phyloP scores from a whole-genome alignment of 2,888 invertebrate genomes.

The Nezara viridula region DNA sequence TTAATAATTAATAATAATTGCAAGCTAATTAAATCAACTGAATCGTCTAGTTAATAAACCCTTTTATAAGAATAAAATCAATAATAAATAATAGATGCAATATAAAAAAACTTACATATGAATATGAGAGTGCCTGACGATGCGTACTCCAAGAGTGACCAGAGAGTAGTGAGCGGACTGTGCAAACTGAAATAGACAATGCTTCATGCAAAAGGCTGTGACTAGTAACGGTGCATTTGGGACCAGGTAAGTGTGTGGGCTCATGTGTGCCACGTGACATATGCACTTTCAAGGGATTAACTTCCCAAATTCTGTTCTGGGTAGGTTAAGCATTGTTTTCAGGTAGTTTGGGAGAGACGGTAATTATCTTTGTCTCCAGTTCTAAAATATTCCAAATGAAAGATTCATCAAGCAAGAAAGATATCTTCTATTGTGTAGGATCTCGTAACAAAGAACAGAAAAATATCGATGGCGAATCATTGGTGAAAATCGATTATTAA shows the following conservation, averaged over 20 bases:
- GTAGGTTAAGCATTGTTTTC: not conserved
- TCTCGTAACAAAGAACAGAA: too few relatives aligned
- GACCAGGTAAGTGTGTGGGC: not conserved
- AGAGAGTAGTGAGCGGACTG: not conserved
- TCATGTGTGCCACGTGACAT: not conserved
- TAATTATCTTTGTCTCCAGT: not conserved
- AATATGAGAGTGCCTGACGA: not conserved
- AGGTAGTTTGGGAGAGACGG: not conserved
- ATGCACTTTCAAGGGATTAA: not conserved
- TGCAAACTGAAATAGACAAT: not conserved
- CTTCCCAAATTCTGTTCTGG: not conserved
- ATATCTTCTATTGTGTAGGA: not conserved
- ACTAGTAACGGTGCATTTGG: not conserved
- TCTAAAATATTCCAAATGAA: not conserved
- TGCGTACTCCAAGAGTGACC: not conserved
- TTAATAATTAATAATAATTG: too few relatives aligned
- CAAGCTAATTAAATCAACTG: too few relatives aligned
- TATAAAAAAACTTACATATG: not conserved
- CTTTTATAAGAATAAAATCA: too few relatives aligned
- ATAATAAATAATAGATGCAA: too few relatives aligned
- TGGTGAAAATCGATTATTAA: too few relatives aligned
- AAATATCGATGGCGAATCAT: not conserved
- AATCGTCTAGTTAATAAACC: too few relatives aligned
- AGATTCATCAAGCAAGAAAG: not conserved
- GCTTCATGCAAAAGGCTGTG: not conserved